Conservation (phyloP, 2,797 vertebrate species). For the Aulostomus chinensis region DNA sequence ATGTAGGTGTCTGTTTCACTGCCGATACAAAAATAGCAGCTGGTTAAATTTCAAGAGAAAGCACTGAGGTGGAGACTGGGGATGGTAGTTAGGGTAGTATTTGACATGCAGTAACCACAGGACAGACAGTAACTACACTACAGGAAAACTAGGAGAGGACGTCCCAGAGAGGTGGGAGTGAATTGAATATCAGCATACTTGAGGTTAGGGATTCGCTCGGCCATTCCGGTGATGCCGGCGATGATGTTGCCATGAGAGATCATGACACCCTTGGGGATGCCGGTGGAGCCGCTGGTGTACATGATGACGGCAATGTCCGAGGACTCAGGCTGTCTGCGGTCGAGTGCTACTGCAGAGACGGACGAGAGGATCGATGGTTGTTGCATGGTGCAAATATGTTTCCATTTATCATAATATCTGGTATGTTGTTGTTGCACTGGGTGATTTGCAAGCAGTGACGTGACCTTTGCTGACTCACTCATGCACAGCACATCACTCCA, state of each 20-base stretch:
- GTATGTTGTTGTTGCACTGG: background rate
- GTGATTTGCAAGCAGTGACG: conserved; percentile 5
- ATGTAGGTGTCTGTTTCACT: conserved; percentile 95
- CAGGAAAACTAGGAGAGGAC: background rate
- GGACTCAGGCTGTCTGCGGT: conserved; percentile 78
- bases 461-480: conserved; percentile 25
- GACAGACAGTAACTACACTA: background rate
- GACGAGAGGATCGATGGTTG: conserved; percentile 1
- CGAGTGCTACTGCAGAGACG: conserved; percentile 72
- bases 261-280: conserved; percentile 97
- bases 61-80: background rate
- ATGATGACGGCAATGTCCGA: conserved; percentile 94
- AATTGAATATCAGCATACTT: conserved; percentile 74
- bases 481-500: conserved; percentile 37
- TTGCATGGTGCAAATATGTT: no score
- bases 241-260: conserved; percentile 97
- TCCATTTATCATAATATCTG: no score
- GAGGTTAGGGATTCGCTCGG: conserved; percentile 90
- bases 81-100: background rate
- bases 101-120: background rate
- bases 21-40: conserved; percentile 30
- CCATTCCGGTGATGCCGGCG: conserved; percentile 94
- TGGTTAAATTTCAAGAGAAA: conserved; percentile 6
- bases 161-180: background rate
- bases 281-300: conserved; percentile 98